Evolutionary conservation across 2,113 vertebrate species (phyloP), one percentile per base, ranked within the genome.

Genomic region (Steatornis caripensis): DNA sequence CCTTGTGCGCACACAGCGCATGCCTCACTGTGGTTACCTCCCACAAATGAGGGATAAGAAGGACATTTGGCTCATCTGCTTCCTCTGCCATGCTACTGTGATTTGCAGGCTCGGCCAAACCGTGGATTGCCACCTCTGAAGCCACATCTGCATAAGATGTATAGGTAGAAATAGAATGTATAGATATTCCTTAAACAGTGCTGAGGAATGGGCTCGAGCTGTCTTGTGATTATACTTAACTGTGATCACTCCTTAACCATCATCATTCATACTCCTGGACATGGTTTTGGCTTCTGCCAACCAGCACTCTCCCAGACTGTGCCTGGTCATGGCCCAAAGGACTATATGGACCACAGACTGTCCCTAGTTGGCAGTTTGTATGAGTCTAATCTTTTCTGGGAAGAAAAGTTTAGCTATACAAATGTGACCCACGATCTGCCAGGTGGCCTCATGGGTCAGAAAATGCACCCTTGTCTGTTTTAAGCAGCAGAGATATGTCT

Each of bases 1-100:
- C 41, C 41, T 57, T 0, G 0, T 34, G 46, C 60, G 57, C 11
- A 23, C 9, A 41, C 0, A 8, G 60, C 43, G 39, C 74, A 55
- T 27, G 36, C 34, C 17, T n/a, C 37, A 16, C 58, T 36, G 55
- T 53, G 21, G 58, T 2, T 61, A 65, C 54, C 41, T 49, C 74
- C 39, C 51, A 84, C 37, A 85, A 65, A 57, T 10, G 46, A 83
- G 26, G 36, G 34, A 54, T 27, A 27, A 91, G 51, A 80, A 75
- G 15, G 22, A 9, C 22, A 24, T 36, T 43, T 62, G 51, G 26
- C 46, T 95, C 51, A 61, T 39, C 72, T 82, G 39, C 41, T 68
- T 90, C 55, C 45, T 77, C 55, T 86, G 62, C 21, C 45, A 29
- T 15, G 23, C 37, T 29, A 29, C 39, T 3, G 7, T 26, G 24